Conservation (phyloP, 2,797 vertebrate species). For the Morus bassanus region DNA sequence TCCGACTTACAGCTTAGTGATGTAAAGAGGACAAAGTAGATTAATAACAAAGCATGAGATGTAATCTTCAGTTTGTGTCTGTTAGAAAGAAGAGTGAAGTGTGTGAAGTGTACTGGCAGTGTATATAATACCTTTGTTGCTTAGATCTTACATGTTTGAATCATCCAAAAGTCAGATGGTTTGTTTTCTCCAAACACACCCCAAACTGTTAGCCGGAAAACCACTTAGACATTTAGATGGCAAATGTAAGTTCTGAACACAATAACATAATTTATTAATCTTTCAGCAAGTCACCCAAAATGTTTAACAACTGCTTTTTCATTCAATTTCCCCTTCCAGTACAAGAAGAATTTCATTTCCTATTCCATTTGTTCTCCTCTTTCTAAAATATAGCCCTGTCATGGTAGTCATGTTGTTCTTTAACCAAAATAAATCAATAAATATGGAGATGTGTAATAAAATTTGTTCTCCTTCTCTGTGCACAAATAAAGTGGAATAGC, state of each 20-base stretch:
- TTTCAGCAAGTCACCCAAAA: conserved; percentile 52
- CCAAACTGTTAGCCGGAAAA: conserved; percentile 42
- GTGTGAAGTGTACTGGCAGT: background rate
- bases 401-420: background rate
- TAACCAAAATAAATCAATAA: conserved; percentile 7
- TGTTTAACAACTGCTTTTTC: conserved; percentile 54
- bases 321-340: conserved; percentile 54
- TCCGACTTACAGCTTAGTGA: conserved; percentile 50
- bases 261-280: conserved; percentile 47
- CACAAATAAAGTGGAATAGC: background rate
- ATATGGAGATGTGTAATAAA: background rate
- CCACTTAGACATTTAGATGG: conserved; percentile 24
- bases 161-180: conserved; percentile 22
- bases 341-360: conserved; percentile 44
- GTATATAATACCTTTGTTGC: background rate
- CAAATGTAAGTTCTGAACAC: conserved; percentile 33
- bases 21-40: conserved; percentile 60
- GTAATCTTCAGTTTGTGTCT: conserved; percentile 42
- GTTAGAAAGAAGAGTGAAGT: conserved; percentile 5
- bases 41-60: conserved; percentile 60
- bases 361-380: conserved; percentile 46
- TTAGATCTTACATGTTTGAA: background rate
- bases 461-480: background rate
- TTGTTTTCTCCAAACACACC: conserved; percentile 35
- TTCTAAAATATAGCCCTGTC: background rate